Evolutionary conservation across 2,888 invertebrate genomes (phyloP), one percentile per base, ranked within the genome.

Genomic region (Metacarcinus magister): DNA sequence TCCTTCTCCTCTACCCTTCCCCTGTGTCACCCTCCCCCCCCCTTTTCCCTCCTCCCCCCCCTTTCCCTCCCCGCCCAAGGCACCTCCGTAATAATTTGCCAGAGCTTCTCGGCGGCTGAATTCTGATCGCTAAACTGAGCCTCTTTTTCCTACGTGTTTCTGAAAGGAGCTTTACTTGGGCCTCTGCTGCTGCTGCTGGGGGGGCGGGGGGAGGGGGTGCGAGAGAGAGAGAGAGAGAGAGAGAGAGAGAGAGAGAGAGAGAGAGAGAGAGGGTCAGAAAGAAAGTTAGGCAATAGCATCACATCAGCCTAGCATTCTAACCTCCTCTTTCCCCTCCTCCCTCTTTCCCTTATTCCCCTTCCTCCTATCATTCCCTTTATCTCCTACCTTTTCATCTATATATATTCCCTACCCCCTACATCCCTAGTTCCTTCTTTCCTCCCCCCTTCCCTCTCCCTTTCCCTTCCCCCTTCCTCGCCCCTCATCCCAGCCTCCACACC

Each of bases 171-270:
- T 67, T 67, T 13, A 23, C 67, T 39, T 39, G 39, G 39, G 39
- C 39, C 39, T 39, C 39, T 39, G 39, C 39, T 39, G 39, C 39
- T 39, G 39, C 39, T 39, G 39, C 39, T 39, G 8, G 8, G 54
- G 16, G 13, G 16, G 13, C 0, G 48, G 13, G 48, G 13, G 67
- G 60, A 67, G 60, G 8, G 60, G 8, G 60, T 5, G 60, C 2
- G 60, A 67, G 60, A 67, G 67, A 67, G 67, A 67, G 67, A 67
- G 67, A 67, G 67, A 67, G 67, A 67, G 67, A 67, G 67, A 67
- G 67, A 67, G 67, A 67, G 67, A 67, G 67, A 67, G 67, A 67
- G 67, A 67, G 67, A 67, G 67, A 67, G 67, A 67, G 67, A 67
- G 67, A 67, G 67, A 67, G 90, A 90, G 90, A 13, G 43, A 43